A percentile compares a stretch with the other conserved stretches of the same genome.
These are phyloP conservation scores for Sciurus vulgaris DNA, from an alignment of 2,797 vertebrate species.

Conservation along the genomic window DNA sequence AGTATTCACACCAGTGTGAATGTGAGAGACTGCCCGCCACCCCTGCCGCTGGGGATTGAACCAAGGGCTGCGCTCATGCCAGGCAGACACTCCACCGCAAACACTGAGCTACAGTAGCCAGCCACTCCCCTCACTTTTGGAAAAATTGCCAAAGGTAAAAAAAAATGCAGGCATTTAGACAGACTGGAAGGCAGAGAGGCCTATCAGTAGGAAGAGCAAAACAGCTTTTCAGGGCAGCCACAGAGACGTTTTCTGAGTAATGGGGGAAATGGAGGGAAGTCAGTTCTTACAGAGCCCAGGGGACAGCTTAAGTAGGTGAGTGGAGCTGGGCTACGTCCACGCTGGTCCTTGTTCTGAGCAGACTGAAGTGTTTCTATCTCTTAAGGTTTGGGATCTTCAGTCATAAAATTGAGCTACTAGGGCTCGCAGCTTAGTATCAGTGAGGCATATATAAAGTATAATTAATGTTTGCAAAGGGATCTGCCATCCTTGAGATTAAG, in stretches of 20 bases:
- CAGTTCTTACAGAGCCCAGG: neutral
- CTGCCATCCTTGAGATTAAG: constrained; percentile 56
- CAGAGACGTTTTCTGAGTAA: neutral
- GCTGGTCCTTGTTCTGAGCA: neutral
- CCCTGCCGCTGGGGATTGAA: no score
- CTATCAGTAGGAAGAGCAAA: neutral
- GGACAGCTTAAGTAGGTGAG: constrained; percentile 1
- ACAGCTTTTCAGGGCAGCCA: neutral
- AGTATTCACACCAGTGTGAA: neutral
- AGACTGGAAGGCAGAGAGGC: neutral
- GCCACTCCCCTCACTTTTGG: no score
- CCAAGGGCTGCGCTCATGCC: neutral
- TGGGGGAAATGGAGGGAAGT: neutral
- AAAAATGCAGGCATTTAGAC: neutral
- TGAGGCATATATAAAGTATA: constrained; percentile 52
- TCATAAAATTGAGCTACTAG: constrained; percentile 49
- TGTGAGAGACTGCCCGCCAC: neutral
- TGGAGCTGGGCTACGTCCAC: constrained; percentile 36
- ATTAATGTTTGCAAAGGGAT: constrained; percentile 58
- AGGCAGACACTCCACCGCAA: neutral
- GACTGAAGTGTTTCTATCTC: neutral
- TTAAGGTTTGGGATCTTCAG: constrained; percentile 21
- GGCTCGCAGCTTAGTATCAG: constrained; percentile 45
- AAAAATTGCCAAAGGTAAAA: neutral
- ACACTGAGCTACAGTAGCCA: neutral